Evolutionary conservation across 2,113 vertebrate species (phyloP).

Genomic region (Diphyllodes magnificus): DNA sequence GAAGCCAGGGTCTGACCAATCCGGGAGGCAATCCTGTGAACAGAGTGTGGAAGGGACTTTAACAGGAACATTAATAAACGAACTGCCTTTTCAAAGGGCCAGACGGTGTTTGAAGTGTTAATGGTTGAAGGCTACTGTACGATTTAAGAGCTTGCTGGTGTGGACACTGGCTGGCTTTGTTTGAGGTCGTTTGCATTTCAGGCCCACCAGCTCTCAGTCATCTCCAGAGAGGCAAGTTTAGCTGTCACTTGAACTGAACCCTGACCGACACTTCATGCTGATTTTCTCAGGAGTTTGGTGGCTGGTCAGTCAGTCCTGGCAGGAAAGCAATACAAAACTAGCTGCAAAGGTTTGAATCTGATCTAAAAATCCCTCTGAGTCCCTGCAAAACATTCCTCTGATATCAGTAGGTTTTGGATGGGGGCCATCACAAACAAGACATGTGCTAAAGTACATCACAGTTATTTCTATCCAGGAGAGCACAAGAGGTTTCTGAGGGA

Average conservation of each 20-base stretch:
- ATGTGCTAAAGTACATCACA: neutral
- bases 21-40: neutral
- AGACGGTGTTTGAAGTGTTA: neutral
- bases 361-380: neutral
- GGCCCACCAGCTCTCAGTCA: neutral
- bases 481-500: slow-evolving; percentile 20
- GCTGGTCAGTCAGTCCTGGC: slow-evolving; percentile 19
- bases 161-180: slow-evolving; percentile 34
- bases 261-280: slow-evolving; percentile 38
- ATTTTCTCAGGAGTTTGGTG: slow-evolving; percentile 33
- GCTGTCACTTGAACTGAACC: slow-evolving; percentile 34
- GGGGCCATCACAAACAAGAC: slow-evolving; percentile 29
- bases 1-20: neutral
- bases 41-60: neutral
- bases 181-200: neutral
- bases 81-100: neutral
- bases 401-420: slow-evolving; percentile 48
- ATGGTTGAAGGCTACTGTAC: slow-evolving; percentile 12
- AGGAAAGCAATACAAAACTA: neutral
- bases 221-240: slow-evolving; percentile 25
- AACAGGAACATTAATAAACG: slow-evolving; percentile 18
- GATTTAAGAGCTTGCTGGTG: slow-evolving; percentile 9
- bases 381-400: slow-evolving; percentile 22
- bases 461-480: slow-evolving; percentile 50
- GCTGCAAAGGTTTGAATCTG: neutral